phyloP scores from a whole-genome alignment of 2,888 invertebrate species.

The Mimas tiliae region DNA sequence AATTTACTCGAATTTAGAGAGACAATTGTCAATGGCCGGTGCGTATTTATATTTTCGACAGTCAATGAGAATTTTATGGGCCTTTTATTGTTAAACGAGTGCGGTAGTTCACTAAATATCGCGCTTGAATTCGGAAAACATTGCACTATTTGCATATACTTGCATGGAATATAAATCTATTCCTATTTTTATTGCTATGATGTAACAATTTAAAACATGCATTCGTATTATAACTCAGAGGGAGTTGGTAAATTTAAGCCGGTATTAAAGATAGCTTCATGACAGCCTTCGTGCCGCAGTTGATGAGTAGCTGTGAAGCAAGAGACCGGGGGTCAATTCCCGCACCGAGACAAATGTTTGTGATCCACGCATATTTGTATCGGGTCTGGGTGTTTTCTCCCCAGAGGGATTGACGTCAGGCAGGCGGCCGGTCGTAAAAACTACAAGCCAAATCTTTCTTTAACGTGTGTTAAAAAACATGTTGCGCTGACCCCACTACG shows the following conservation, averaged over 20 bases:
- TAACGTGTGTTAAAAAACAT: no score
- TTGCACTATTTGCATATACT: slow-evolving; percentile 9
- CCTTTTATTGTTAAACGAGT: slow-evolving; percentile 31
- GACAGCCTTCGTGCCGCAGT: no score
- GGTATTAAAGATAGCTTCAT: not conserved
- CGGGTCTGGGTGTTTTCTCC: no score
- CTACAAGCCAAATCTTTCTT: no score
- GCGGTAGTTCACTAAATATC: slow-evolving; percentile 19
- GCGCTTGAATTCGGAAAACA: slow-evolving; percentile 6
- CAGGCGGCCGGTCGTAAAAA: no score
- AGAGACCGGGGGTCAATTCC: no score
- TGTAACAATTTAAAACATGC: not conserved
- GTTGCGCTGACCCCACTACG: no score
- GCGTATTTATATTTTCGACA: slow-evolving; percentile 38
- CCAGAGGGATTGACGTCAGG: no score
- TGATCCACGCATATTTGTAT: no score
- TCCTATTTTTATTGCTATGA: not conserved
- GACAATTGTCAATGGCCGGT: slow-evolving; percentile 34
- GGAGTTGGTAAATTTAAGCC: not conserved
- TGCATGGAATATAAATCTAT: not conserved
- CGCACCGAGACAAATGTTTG: no score
- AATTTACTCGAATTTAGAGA: slow-evolving; percentile 37
- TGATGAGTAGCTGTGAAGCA: no score
- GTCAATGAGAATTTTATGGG: slow-evolving; percentile 21
- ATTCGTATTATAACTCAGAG: not conserved